phyloP scores from a whole-genome alignment of 2,888 invertebrate species.

The Thalpophila matura region DNA sequence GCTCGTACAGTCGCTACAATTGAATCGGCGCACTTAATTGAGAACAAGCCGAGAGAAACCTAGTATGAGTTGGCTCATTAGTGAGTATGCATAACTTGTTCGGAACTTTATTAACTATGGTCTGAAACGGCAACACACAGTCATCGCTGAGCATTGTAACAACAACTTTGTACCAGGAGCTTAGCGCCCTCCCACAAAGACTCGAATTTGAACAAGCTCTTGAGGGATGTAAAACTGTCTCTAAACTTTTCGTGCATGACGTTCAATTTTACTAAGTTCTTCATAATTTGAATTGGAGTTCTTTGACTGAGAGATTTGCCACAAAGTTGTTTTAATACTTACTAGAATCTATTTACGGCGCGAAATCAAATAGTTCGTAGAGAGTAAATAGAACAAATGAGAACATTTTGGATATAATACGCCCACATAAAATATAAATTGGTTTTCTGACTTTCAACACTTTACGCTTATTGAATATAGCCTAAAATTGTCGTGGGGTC shows the following conservation, averaged over 20 bases:
- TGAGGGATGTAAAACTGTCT: conserved; percentile 43
- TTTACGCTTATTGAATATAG: conserved; percentile 20
- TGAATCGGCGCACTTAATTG: conserved; percentile 65
- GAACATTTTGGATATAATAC: conserved; percentile 5
- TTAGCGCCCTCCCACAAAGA: conserved; percentile 31
- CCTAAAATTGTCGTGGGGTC: conserved; percentile 9
- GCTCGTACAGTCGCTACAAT: conserved; percentile 54
- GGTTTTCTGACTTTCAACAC: not conserved
- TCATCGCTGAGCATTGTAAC: conserved; percentile 47
- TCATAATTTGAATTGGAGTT: conserved; percentile 42
- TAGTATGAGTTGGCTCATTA: conserved; percentile 65
- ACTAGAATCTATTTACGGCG: conserved; percentile 14
- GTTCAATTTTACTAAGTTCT: conserved; percentile 53
- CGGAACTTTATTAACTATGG: conserved; percentile 64
- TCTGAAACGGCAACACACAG: conserved; percentile 47
- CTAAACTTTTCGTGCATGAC: conserved; percentile 51
- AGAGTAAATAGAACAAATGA: conserved; percentile 14
- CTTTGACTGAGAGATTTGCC: conserved; percentile 30
- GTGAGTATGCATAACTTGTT: conserved; percentile 64
- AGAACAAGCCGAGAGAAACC: conserved; percentile 58
- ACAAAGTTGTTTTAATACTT: conserved; percentile 29
- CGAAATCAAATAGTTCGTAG: conserved; percentile 10
- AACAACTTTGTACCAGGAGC: conserved; percentile 53
- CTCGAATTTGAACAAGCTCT: conserved; percentile 39
- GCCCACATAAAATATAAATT: conserved; percentile 13